Percentiles rank a stretch among this genome's conserved stretches.
These are phyloP conservation scores for Drosophila pseudoananassae DNA, from an alignment of 1,140 invertebrate species.

Conservation along the genomic window DNA sequence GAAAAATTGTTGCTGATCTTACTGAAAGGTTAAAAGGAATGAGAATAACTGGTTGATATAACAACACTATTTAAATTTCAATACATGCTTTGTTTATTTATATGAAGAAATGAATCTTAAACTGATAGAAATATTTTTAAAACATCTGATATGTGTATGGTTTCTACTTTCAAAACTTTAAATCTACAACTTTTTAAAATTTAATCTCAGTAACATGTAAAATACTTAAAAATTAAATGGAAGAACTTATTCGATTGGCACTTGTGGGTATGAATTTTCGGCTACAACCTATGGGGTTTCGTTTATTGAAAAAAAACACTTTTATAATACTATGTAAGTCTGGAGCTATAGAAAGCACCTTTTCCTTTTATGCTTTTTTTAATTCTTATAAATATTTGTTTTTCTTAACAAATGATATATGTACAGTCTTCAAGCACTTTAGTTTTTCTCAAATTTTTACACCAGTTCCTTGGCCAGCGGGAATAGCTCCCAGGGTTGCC, in stretches of 20 bases:
- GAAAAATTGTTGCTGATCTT: neutral
- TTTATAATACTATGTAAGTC: slow-evolving; percentile 57
- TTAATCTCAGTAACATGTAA: neutral
- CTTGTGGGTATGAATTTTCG: slow-evolving; percentile 53
- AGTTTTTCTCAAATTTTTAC: slow-evolving; percentile 53
- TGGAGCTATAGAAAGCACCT: slow-evolving; percentile 16
- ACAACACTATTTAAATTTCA: neutral
- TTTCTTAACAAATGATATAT: slow-evolving; percentile 33
- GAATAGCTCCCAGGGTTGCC: neutral
- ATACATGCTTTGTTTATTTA: slow-evolving; percentile 44
- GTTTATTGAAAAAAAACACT: slow-evolving; percentile 31
- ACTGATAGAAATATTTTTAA: slow-evolving; percentile 7
- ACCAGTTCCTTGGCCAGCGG: slow-evolving; percentile 38
- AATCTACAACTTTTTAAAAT: too few species aligned
- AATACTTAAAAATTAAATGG: slow-evolving; percentile 43
- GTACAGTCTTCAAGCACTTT: slow-evolving; percentile 50
- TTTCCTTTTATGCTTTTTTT: slow-evolving; percentile 5
- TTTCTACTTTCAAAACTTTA: neutral
- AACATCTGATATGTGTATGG: neutral
- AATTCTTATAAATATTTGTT: slow-evolving; percentile 7
- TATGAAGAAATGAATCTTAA: slow-evolving; percentile 33
- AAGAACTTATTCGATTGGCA: slow-evolving; percentile 76
- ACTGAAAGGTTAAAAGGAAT: neutral
- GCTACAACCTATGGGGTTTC: slow-evolving; percentile 60
- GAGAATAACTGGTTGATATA: neutral